Base-by-base conservation (phyloP, 2,113 vertebrate genomes). In the Stomatorhinus ivindoensis region DNA sequence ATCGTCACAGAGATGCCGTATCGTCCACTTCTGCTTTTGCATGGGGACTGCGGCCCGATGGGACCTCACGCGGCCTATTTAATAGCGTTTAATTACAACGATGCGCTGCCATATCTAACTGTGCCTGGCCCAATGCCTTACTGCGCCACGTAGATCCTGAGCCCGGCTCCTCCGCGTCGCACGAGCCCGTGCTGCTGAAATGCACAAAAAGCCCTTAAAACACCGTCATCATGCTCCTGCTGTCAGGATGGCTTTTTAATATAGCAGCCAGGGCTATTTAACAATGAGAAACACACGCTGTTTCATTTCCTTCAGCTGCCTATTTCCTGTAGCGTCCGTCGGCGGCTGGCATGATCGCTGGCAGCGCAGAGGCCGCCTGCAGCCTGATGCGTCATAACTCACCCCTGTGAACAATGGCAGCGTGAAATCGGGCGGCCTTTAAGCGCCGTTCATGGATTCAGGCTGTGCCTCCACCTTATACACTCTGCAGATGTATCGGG, bases 341-440 rank as follows among this genome's bases (percentile, higher is more conserved):
- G 8, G 27, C 2, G 31, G 83, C 42, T n/a, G 44, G 69, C 82
- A 21, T 48, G 58, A 27, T 17, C 11, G 9, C 84, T 91, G 65
- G 61, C 80, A 76, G 80, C 19, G 35, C 88, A 31, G 73, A 3
- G 19, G 44, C 42, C 69, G 9, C 89, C 85, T 39, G 69, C 21
- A 51, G 44, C 7, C 86, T 86, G 90, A 89, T 89, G 89, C 86
- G 50, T 83, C 88, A 92, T 92, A 89, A 65, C 89, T 93, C 90
- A 88, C 39, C 89, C 85, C 82, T 83, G 73, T 88, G 88, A 91
- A 91, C 90, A 91, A 91, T 87, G 86, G 35, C 46, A 89, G 87
- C 88, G 88, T 92, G 86, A 92, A 93, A 92, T 92, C 90, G 89
- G 90, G 90, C 91, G 91, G 39, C 85, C 91, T 91, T 91, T 90